phyloP scores from a whole-genome alignment of 2,888 invertebrate species.

The Cataglyphis altisquamis region DNA sequence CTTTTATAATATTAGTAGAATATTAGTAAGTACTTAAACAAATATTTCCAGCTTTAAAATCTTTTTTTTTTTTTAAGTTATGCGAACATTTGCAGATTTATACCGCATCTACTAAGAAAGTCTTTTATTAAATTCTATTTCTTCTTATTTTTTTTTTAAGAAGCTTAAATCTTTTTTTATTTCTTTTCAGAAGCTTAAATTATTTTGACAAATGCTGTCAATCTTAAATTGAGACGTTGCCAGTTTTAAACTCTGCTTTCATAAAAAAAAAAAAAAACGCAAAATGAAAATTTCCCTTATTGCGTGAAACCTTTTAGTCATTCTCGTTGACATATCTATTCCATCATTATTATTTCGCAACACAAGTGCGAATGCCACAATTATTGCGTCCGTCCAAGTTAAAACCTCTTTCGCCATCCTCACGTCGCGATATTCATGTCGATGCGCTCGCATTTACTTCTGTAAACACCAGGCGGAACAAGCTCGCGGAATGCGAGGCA shows the following conservation, averaged over 20 bases:
- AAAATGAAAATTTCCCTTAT: background rate
- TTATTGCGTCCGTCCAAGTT: background rate
- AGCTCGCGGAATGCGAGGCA: constrained; percentile 81
- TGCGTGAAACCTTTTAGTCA: background rate
- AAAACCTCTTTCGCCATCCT: background rate
- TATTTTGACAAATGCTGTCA: background rate
- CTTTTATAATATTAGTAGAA: no score
- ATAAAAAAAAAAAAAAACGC: background rate
- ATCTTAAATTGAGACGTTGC: background rate
- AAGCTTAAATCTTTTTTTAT: no score
- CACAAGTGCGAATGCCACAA: background rate
- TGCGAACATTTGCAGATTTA: no score
- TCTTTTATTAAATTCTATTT: no score
- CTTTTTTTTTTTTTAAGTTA: no score
- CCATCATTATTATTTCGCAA: background rate
- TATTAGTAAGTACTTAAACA: no score
- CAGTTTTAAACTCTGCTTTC: background rate
- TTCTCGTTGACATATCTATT: background rate
- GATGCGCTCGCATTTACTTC: constrained; percentile 59
- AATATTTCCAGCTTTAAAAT: no score
- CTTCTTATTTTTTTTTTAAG: no score
- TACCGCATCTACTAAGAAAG: no score
- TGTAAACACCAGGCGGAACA: constrained; percentile 82
- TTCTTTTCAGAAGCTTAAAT: background rate
- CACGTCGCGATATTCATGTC: constrained; percentile 14